Evolutionary conservation across 2,888 invertebrate species (phyloP).

Genomic region (Aphidius colemani): DNA sequence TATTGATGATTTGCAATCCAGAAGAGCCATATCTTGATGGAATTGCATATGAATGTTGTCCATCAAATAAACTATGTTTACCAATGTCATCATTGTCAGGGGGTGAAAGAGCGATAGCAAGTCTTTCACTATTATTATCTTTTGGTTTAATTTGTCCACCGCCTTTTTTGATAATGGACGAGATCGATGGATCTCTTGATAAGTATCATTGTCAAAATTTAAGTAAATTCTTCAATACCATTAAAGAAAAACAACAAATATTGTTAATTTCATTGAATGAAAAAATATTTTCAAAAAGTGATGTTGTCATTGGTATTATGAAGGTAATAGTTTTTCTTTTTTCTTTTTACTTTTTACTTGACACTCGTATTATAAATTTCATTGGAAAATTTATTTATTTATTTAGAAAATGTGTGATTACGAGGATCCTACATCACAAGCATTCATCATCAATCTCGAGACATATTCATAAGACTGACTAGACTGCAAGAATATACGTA

Average conservation of each 20-base stretch:
- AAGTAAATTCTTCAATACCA: neutral
- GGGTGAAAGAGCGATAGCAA: conserved; percentile 97
- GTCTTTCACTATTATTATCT: conserved; percentile 92
- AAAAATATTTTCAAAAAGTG: too few relatives aligned
- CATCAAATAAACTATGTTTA: conserved; percentile 94
- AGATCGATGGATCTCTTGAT: conserved; percentile 97
- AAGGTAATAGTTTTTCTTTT: too few relatives aligned
- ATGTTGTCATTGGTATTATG: too few relatives aligned
- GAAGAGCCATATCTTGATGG: conserved; percentile 98
- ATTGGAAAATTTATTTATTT: too few relatives aligned
- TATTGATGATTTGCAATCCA: conserved; percentile 91
- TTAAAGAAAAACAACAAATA: conserved; percentile 14
- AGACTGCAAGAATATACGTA: too few relatives aligned
- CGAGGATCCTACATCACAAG: too few relatives aligned
- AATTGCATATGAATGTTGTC: conserved; percentile 96
- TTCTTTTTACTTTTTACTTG: too few relatives aligned
- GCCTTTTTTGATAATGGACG: conserved; percentile 97
- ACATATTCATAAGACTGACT: neutral
- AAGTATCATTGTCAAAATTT: conserved; percentile 12
- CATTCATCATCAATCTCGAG: neutral
- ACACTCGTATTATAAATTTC: too few relatives aligned
- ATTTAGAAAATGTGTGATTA: too few relatives aligned
- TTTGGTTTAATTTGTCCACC: conserved; percentile 88
- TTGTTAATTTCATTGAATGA: conserved; percentile 17
- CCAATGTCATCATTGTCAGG: conserved; percentile 97